Evolutionary conservation across 2,888 invertebrate genomes (phyloP), one percentile per base, ranked within the genome.

Genomic region (Encarsia formosa): DNA sequence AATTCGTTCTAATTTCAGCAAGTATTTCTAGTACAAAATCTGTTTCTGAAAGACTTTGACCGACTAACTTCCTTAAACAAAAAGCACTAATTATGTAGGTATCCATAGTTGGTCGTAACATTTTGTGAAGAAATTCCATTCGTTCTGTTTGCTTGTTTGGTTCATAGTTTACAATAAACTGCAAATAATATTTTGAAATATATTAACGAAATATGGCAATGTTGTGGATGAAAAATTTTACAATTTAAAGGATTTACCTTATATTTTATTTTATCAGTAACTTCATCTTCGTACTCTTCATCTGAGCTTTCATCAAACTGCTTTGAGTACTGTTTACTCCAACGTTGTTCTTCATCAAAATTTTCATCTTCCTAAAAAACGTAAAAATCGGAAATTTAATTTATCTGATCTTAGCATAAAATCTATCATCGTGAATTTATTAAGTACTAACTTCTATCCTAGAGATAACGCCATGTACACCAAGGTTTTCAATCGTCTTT

Each of bases 61-160:
- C 78, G 1, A 82, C 77, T 43, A 84, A 68, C 60, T 77, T 77
- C 23, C 77, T 78, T 58, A 87, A 74, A 38, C 78, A 77, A 57
- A 78, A 78, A 2, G 81, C 83, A 15, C 88, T 84, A 19, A 81
- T 78, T 34, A 83, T 76, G 71, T 92, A 92, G 5, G 87, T 84
- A 63, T 89, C 86, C 43, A 88, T 74, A 46, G 90, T 77, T 1
- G 91, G 89, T 38, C 85, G 81, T 34, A 91, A 65, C 2, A 87
- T 45, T 75, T 74, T 68, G 68, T 83, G 65, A 65, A 82, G 68
- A 62, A 81, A 76, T 57, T 81, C 77, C 68, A 85, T 79, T 72
- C 72, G 61, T 59, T 64, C 58, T 61, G 66, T 57, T 61, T 74
- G 37, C 63, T 75, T n/a, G n/a, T n/a, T 61, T 15, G 61, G 50